Evolutionary conservation across 2,113 vertebrate genomes (phyloP), one percentile per base, ranked within the genome.

Genomic region (Microtus richardsoni): DNA sequence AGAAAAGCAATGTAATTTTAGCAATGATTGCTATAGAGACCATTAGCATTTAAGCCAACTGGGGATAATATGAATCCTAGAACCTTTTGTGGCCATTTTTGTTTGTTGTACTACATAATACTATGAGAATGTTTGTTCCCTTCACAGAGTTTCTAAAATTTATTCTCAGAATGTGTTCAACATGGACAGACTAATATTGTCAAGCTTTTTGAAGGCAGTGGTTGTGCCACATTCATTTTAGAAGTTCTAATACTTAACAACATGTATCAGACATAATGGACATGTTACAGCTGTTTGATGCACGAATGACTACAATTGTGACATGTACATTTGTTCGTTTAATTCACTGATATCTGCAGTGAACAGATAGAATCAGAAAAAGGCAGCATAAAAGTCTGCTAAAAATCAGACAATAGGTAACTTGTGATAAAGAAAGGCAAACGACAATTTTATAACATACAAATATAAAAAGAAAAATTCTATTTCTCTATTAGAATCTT

Each of bases 401-500:
- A 82, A 58, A 60, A 78, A 7, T 11, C 0, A 62, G 14, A 79
- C 1, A 84, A 49, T 64, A 89, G 24, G 49, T 60, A 91, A 88
- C 26, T 93, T 74, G 68, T 74, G 62, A 84, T 60, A 93, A 79
- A 52, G 88, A 91, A 96, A 85, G 3, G 3, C 74, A 84, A 36
- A 44, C 54, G 54, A 93, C 11, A 3, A 30, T 60, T 44, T 41
- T 52, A 71, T 91, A 79, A 91, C 49, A 95, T 88, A 4, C 71
- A 85, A 97, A 21, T 85, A 60, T 60, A 52, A 60, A 66, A 66
- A 30, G 26, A 66, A 93, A 96, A 89, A 88, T 16, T 71, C 75
- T 44, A 95, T 93, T 91, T 73, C 39, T 87, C 39, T 97, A 93
- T 52, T 96, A 97, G 60, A 79, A 41, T 96, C 70, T 94, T 89